phyloP scores from a whole-genome alignment of 2,113 vertebrate genomes.

The Sebastes fasciatus region DNA sequence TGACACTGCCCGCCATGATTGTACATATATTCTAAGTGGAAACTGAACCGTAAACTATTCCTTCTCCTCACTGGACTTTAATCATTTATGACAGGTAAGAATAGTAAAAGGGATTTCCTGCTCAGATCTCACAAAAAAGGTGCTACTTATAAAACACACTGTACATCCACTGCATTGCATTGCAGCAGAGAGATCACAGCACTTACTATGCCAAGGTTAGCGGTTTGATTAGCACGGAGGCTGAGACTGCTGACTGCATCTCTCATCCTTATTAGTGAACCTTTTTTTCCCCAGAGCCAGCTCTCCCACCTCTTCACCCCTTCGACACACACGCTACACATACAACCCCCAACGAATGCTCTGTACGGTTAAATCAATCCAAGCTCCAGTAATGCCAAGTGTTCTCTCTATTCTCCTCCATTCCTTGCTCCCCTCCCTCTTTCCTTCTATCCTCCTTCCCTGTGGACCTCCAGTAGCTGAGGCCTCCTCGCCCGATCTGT shows the following conservation, averaged over 20 bases:
- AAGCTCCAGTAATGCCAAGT: conserved; percentile 33
- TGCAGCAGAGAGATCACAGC: conserved; percentile 29
- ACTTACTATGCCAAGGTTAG: conserved; percentile 48
- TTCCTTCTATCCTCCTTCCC: conserved; percentile 2
- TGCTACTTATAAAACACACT: not conserved
- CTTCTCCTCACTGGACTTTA: not conserved
- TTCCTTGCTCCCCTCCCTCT: not conserved
- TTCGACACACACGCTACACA: conserved; percentile 6
- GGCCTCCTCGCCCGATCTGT: conserved; percentile 38
- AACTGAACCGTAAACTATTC: not conserved
- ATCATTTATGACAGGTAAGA: not conserved
- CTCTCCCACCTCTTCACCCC: conserved; percentile 1
- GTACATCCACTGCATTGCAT: conserved; percentile 8
- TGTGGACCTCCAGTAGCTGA: conserved; percentile 19
- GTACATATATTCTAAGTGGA: not conserved
- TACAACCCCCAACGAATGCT: conserved; percentile 24
- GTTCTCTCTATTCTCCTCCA: conserved; percentile 15
- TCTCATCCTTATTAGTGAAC: conserved; percentile 38
- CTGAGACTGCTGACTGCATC: conserved; percentile 25
- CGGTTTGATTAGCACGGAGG: conserved; percentile 27
- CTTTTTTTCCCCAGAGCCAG: conserved; percentile 15
- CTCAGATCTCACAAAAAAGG: not conserved
- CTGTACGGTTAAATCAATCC: conserved; percentile 65
- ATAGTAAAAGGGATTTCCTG: not conserved
- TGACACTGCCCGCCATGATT: not conserved